A percentile compares a stretch with the other conserved stretches of the same genome.
phyloP scores from a whole-genome alignment of 2,888 invertebrate genomes.

The Drosophila incognita region DNA sequence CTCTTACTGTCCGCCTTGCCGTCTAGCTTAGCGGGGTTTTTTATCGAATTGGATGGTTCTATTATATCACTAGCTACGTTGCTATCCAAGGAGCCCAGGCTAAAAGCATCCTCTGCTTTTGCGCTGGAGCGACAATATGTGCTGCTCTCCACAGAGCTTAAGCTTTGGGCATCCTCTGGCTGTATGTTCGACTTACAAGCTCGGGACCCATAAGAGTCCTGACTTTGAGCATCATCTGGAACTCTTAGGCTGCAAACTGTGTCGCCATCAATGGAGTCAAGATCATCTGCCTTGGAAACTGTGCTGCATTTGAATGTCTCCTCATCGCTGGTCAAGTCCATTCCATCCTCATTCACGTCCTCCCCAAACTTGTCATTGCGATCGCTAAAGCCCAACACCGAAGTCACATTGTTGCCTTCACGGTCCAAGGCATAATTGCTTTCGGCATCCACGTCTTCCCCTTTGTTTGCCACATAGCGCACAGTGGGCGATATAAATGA shows the following conservation, averaged over 20 bases:
- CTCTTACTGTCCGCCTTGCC: conserved; percentile 9
- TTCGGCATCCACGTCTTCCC: conserved; percentile 13
- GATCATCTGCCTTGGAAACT: conserved; percentile 14
- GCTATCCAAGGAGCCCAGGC: conserved; percentile 25
- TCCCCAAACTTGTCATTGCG: conserved; percentile 1
- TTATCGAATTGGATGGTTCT: neutral
- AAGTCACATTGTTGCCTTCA: conserved; percentile 3
- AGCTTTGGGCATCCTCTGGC: conserved; percentile 21
- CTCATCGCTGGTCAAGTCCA: conserved; percentile 20
- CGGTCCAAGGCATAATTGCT: neutral
- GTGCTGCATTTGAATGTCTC: conserved; percentile 7
- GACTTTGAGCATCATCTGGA: conserved; percentile 23
- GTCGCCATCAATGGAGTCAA: conserved; percentile 23
- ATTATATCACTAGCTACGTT: neutral
- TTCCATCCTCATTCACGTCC: neutral
- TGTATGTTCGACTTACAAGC: neutral
- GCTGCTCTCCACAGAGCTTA: conserved; percentile 28
- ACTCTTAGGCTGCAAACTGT: conserved; percentile 22
- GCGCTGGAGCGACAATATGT: neutral
- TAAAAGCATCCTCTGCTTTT: conserved; percentile 24
- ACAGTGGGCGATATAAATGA: conserved; percentile 60
- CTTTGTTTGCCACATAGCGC: conserved; percentile 43
- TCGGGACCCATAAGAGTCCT: conserved; percentile 24
- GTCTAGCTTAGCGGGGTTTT: neutral
- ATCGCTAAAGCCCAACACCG: neutral